Percentiles rank a stretch among this genome's conserved stretches.
These are phyloP conservation scores for Manis pentadactyla DNA, from an alignment of 2,797 vertebrate species.

Conservation along the genomic window DNA sequence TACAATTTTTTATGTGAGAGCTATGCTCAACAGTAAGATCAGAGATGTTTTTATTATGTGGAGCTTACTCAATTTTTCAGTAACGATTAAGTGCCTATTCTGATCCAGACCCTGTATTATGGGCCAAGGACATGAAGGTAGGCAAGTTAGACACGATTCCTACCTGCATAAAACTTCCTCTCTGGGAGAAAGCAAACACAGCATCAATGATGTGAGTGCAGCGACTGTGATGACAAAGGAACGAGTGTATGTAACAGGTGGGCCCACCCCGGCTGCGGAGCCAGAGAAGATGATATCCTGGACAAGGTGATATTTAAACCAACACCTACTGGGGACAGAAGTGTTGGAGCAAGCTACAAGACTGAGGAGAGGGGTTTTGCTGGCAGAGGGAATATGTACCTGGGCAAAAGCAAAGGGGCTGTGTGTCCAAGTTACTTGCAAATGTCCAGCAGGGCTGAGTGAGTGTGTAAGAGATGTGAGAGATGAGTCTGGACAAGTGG, in stretches of 20 bases:
- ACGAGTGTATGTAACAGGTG: rapidly evolving
- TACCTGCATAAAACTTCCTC: neutral
- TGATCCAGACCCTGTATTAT: neutral
- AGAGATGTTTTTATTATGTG: neutral
- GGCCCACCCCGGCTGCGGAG: neutral
- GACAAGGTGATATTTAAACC: neutral
- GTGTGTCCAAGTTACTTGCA: neutral
- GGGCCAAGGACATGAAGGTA: neutral
- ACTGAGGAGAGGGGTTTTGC: neutral
- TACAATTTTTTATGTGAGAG: neutral
- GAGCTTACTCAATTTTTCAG: neutral
- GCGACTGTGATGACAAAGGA: neutral
- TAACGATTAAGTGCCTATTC: neutral
- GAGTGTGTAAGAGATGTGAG: neutral
- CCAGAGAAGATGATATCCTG: neutral
- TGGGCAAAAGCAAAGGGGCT: neutral
- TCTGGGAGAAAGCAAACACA: neutral
- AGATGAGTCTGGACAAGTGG: neutral
- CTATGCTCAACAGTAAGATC: neutral
- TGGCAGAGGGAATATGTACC: neutral
- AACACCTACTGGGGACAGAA: neutral
- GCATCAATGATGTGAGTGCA: neutral
- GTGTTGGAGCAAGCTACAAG: neutral
- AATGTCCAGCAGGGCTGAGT: neutral
- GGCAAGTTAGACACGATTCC: neutral